Evolutionary conservation across 2,888 invertebrate species (phyloP).

Genomic region (Calameuta pallipes): DNA sequence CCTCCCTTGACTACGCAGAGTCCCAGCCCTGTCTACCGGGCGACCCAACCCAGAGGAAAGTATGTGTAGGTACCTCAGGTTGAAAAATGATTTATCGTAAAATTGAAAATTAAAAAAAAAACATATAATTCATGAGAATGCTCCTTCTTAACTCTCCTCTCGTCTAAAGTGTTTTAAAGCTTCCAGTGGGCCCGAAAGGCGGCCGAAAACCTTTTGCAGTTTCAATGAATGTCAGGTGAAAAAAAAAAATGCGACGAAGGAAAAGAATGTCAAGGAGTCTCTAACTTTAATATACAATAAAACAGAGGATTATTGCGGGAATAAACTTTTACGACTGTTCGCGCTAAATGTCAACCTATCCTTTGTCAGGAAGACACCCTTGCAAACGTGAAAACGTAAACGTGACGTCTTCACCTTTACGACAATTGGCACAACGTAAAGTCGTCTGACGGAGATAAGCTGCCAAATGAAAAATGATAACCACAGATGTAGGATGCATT

Average conservation of each 20-base stretch:
- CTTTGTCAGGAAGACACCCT: neutral
- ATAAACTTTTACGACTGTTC: neutral
- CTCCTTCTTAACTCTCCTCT: neutral
- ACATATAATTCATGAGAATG: neutral
- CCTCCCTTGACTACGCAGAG: constrained; percentile 7
- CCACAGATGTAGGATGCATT: neutral
- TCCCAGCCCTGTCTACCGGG: neutral
- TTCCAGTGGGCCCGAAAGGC: too few species aligned
- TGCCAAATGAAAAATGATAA: neutral
- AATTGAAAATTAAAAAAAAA: neutral
- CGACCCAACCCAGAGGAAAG: neutral
- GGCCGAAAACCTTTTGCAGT: neutral
- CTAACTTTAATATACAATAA: neutral
- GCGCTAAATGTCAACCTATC: neutral
- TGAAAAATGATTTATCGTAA: neutral
- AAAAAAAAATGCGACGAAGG: neutral
- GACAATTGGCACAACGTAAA: neutral
- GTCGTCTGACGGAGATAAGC: neutral
- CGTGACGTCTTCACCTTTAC: neutral
- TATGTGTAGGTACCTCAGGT: neutral
- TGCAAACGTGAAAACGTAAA: neutral
- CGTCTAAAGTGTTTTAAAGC: neutral
- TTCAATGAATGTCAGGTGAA: neutral
- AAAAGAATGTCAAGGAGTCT: neutral
- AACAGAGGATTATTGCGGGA: neutral